A percentile compares a stretch with the other conserved stretches of the same genome.
Evolutionary conservation across 1,140 invertebrate species (phyloP).

Genomic region (Drosophila pandora): DNA sequence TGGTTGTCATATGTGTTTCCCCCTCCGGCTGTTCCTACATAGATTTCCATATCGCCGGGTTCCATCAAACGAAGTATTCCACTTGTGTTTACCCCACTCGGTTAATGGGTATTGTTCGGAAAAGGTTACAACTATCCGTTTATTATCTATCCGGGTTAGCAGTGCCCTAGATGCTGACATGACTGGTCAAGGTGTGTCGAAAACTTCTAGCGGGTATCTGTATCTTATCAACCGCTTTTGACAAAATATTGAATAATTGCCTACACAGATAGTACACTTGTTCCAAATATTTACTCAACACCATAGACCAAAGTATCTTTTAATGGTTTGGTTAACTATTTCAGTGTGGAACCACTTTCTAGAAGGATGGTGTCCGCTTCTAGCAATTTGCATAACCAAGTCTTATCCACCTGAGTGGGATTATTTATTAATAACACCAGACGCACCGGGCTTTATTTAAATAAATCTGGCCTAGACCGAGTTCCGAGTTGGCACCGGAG

Average conservation of each 20-base stretch:
- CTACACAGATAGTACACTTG: constrained; percentile 1
- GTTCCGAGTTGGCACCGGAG: constrained; percentile 16
- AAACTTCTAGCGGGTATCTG: constrained; percentile 17
- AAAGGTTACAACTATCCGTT: constrained; percentile 1
- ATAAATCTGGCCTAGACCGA: constrained; percentile 6
- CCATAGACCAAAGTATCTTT: background rate
- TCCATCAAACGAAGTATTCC: constrained; percentile 21
- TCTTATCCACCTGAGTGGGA: background rate
- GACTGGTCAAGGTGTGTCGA: constrained; percentile 18
- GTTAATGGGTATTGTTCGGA: constrained; percentile 16
- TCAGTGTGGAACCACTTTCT: background rate
- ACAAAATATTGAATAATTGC: constrained; percentile 24
- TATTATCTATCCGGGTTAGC: constrained; percentile 31
- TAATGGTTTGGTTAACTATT: background rate
- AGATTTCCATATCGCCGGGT: constrained; percentile 5
- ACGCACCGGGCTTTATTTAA: constrained; percentile 8
- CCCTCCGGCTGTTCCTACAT: background rate
- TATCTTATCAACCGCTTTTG: constrained; percentile 34
- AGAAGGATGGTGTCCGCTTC: background rate
- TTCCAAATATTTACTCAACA: constrained; percentile 2
- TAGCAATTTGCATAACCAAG: constrained; percentile 1
- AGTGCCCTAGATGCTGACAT: constrained; percentile 1
- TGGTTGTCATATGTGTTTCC: constrained; percentile 8
- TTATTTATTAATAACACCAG: constrained; percentile 4
- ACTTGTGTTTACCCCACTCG: constrained; percentile 38